Evolutionary conservation across 2,888 invertebrate genomes (phyloP), one percentile per base, ranked within the genome.

Genomic region (Macropis europaea): DNA sequence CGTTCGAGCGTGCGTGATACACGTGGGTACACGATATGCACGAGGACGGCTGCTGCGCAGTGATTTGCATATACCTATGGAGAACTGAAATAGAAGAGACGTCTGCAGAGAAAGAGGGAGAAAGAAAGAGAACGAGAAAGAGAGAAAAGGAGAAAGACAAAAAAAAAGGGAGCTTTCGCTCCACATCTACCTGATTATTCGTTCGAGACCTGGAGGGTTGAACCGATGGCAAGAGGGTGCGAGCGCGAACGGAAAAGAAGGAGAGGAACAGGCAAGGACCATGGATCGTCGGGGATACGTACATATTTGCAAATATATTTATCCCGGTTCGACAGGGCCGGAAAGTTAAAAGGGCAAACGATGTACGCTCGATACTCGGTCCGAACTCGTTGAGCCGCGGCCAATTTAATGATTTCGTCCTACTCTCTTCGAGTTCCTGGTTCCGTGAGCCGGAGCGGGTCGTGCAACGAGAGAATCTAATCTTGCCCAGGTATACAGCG

Each of bases 291-390:
- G 53, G 74, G 81, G 78, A 83, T 85, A 76, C 76, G 82, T 75
- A 86, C 83, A 86, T 87, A 88, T 88, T 88, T 87, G 86, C 87
- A 87, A 87, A 88, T 86, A 88, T 85, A 86, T 87, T 88, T 87
- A 87, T 83, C 82, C 77, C 66, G 76, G 75, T 82, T 81, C 82
- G 76, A 71, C 81, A 79, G 79, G 73, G 75, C 66, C 73, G 73
- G 83, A 77, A 82, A 86, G 86, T 86, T 86, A 87, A 88, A 88
- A 87, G 84, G 86, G 83, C 84, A 84, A 87, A 84, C 82, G 82
- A 72, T 74, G 81, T 73, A 73, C 69, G 81, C 76, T 79, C 80
- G 81, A 84, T 82, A 82, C 77, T 81, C 53, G 56, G 74, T 62
- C 62, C 78, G 77, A 80, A 77, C 66, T 83, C 86, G 81, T 79